phyloP scores from a whole-genome alignment of 2,113 vertebrate genomes.

The Strix uralensis region DNA sequence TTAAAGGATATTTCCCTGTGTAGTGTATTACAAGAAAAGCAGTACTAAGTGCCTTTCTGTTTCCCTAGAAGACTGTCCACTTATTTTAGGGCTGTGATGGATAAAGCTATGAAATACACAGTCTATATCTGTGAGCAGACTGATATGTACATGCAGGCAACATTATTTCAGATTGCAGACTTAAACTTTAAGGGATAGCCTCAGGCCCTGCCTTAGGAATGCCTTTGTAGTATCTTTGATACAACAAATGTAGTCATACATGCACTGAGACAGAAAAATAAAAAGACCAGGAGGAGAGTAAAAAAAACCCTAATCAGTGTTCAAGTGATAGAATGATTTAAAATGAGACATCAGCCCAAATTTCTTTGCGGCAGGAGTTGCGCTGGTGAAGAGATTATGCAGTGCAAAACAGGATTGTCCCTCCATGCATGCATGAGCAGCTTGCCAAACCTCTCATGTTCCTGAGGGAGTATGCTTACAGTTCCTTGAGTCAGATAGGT shows the following conservation, averaged over 20 bases:
- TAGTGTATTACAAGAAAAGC: background rate
- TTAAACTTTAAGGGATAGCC: background rate
- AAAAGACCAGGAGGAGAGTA: background rate
- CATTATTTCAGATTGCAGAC: background rate
- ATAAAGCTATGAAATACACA: background rate
- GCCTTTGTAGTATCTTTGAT: background rate
- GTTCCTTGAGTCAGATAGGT: background rate
- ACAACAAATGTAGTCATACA: background rate
- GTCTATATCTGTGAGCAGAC: background rate
- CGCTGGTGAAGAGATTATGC: background rate
- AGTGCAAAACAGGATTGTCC: background rate
- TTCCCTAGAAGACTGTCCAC: background rate
- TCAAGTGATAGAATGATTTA: background rate
- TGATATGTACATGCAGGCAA: background rate
- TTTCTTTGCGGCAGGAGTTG: background rate
- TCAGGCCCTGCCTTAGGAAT: background rate
- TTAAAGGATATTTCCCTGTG: background rate
- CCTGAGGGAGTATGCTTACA: rapidly evolving
- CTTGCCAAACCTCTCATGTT: background rate
- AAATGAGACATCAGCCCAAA: background rate
- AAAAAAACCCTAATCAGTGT: background rate
- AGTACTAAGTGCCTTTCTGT: background rate
- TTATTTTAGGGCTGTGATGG: background rate
- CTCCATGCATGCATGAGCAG: background rate
- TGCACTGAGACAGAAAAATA: background rate